Evolutionary conservation across 2,113 vertebrate species (phyloP).

Genomic region (Neomonachus schauinslandi): DNA sequence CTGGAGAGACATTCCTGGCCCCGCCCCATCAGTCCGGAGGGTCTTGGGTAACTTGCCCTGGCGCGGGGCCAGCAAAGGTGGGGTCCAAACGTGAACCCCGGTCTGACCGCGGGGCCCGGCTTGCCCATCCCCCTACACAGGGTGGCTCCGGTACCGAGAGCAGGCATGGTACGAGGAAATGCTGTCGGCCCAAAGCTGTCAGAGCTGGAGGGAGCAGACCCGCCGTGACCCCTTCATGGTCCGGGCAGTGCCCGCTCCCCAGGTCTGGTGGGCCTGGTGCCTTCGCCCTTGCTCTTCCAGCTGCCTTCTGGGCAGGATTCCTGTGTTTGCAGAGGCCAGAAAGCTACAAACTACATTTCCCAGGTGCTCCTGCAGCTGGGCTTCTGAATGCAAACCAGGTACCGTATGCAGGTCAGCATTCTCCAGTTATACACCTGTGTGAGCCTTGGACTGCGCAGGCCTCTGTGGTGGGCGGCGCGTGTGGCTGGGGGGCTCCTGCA

Average conservation of each 20-base stretch:
- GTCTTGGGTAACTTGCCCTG: too few relatives aligned
- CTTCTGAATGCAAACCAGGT: neutral
- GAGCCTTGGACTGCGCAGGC: accelerated
- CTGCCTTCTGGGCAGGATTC: neutral
- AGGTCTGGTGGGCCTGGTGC: neutral
- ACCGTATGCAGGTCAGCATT: accelerated
- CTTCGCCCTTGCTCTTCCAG: accelerated
- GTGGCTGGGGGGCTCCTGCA: neutral
- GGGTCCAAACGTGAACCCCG: accelerated
- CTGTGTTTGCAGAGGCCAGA: neutral
- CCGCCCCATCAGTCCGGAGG: accelerated
- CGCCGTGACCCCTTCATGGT: accelerated
- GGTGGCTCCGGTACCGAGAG: accelerated
- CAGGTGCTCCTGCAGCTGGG: neutral
- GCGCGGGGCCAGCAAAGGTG: too few relatives aligned
- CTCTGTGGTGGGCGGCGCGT: neutral
- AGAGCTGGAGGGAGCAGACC: accelerated
- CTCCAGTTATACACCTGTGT: accelerated
- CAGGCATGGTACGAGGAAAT: too few relatives aligned
- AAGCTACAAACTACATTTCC: neutral
- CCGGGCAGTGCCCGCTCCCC: accelerated
- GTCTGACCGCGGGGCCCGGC: neutral
- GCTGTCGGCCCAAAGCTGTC: accelerated
- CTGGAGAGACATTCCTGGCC: neutral
- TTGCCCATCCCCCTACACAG: accelerated